phyloP scores from a whole-genome alignment of 2,797 vertebrate genomes.

The Adrianichthys oophorus region DNA sequence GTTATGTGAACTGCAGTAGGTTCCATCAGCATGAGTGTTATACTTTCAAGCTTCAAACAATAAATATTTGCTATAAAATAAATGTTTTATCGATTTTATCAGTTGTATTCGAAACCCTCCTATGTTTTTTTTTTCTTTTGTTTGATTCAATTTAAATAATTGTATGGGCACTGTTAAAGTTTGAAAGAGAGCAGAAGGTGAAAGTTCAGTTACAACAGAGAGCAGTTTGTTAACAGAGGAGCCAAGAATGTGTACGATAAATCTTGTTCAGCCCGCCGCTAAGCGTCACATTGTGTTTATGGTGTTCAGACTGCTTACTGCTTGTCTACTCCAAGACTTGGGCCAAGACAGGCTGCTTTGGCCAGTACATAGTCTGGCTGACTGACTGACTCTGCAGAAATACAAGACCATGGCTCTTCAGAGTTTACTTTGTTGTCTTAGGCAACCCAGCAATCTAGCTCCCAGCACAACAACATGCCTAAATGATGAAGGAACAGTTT shows the following conservation, averaged over 20 bases:
- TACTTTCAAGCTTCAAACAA: neutral
- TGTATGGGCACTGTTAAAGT: too few relatives aligned
- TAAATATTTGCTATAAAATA: neutral
- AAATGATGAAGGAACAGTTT: slow-evolving; percentile 34
- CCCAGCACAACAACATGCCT: slow-evolving; percentile 30
- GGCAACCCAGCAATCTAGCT: slow-evolving; percentile 37
- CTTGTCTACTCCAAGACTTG: slow-evolving; percentile 54
- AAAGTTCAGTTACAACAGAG: slow-evolving; percentile 49
- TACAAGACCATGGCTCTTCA: slow-evolving; percentile 19
- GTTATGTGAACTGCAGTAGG: slow-evolving; percentile 32
- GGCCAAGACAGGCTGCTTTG: slow-evolving; percentile 44
- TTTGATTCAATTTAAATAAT: too few relatives aligned
- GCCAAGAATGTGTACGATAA: slow-evolving; percentile 64
- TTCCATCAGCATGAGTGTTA: slow-evolving; percentile 39
- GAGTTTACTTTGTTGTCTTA: slow-evolving; percentile 41
- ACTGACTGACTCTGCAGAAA: slow-evolving; percentile 23
- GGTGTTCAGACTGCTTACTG: slow-evolving; percentile 65
- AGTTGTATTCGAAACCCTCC: neutral
- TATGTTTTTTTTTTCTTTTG: too few relatives aligned
- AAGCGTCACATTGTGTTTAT: slow-evolving; percentile 73
- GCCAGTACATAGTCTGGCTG: slow-evolving; percentile 35
- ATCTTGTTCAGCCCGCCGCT: slow-evolving; percentile 60
- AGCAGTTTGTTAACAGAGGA: slow-evolving; percentile 46
- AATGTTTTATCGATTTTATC: accelerated
- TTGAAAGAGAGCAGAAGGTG: slow-evolving; percentile 49